Percentiles rank a stretch among this genome's conserved stretches.
Evolutionary conservation across 2,113 vertebrate species (phyloP).

Genomic region (Grammomys dolichurus): DNA sequence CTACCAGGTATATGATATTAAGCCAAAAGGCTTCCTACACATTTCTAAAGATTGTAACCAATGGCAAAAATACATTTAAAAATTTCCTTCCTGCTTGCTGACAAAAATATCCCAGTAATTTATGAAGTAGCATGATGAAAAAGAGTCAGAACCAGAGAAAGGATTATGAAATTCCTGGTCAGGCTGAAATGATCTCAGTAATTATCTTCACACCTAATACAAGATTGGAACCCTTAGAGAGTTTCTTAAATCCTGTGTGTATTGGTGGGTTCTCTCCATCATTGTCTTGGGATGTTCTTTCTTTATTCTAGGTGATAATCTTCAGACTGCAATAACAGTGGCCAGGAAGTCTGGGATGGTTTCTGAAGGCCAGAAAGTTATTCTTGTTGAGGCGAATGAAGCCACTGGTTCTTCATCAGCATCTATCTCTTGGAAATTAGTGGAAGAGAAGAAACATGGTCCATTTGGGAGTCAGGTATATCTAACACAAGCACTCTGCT

Average conservation of each 20-base stretch:
- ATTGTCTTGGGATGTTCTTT: neutral
- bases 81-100: neutral
- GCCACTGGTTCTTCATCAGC: slow-evolving; percentile 79
- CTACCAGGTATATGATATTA: neutral
- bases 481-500: neutral
- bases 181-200: neutral
- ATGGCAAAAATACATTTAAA: slow-evolving; percentile 22
- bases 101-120: neutral
- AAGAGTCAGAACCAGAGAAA: slow-evolving; percentile 16
- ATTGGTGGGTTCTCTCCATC: neutral
- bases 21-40: neutral
- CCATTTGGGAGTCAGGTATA: slow-evolving; percentile 75
- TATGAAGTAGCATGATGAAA: neutral
- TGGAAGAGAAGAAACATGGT: slow-evolving; percentile 80
- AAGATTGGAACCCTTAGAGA: neutral
- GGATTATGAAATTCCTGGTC: neutral
- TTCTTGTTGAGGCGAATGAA: slow-evolving; percentile 87
- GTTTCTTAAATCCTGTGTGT: neutral
- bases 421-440: slow-evolving; percentile 86
- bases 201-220: neutral
- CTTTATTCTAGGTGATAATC: slow-evolving; percentile 88
- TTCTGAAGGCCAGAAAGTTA: slow-evolving; percentile 81
- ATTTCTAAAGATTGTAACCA: neutral
- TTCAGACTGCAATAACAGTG: slow-evolving; percentile 90
- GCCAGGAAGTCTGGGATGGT: slow-evolving; percentile 90